A percentile compares a stretch with the other conserved stretches of the same genome.
phyloP scores from a whole-genome alignment of 2,113 vertebrate genomes.

The Amphiprion percula region DNA sequence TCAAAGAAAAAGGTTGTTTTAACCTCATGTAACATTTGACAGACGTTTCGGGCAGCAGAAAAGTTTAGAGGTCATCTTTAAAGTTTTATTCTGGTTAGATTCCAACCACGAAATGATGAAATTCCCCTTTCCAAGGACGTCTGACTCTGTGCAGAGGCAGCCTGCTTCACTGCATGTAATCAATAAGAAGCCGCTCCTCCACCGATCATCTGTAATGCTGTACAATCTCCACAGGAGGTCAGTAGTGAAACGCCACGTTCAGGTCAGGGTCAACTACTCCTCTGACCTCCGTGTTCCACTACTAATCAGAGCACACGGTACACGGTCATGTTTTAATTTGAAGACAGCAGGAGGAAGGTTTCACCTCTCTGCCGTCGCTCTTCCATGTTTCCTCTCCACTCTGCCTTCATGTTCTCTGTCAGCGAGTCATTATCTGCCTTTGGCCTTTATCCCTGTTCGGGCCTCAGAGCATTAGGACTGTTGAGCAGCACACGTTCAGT shows the following conservation, averaged over 20 bases:
- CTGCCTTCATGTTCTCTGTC: slow-evolving; percentile 18
- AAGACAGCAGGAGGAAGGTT: background rate
- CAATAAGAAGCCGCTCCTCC: background rate
- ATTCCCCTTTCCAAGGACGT: too few relatives aligned
- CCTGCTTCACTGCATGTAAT: background rate
- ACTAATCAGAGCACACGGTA: background rate
- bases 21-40: too few relatives aligned
- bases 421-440: slow-evolving; percentile 45
- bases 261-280: slow-evolving; percentile 35
- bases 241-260: slow-evolving; percentile 32
- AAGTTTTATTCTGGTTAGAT: too few relatives aligned
- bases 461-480: slow-evolving; percentile 39
- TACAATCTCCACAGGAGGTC: slow-evolving; percentile 66
- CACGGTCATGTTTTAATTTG: slow-evolving; percentile 9
- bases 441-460: slow-evolving; percentile 52
- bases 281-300: slow-evolving; percentile 22
- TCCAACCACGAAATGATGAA: too few relatives aligned
- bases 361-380: background rate
- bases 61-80: background rate
- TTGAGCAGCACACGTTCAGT: background rate
- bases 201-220: slow-evolving; percentile 21
- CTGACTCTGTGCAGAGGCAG: too few relatives aligned
- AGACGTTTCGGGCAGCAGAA: background rate
- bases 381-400: background rate
- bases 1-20: too few relatives aligned